Evolutionary conservation across 1,140 invertebrate species (phyloP).

Genomic region (Paraescarpia echinospica): DNA sequence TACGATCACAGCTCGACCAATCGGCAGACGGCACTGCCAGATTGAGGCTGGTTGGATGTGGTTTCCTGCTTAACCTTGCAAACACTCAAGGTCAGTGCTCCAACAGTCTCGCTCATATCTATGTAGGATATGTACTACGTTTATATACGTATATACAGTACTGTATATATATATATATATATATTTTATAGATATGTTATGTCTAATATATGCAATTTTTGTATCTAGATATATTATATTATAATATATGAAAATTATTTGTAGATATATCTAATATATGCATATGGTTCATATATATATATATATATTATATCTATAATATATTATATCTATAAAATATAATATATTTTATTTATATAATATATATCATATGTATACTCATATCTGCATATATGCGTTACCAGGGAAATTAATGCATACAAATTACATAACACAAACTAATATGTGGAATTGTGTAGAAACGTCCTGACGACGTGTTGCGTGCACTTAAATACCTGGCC

Average conservation of each 20-base stretch:
- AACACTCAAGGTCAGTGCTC: conserved; percentile 68
- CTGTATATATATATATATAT: neutral
- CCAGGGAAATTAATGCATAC: no score
- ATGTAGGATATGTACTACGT: no score
- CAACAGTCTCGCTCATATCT: neutral
- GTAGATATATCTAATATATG: no score
- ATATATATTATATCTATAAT: neutral
- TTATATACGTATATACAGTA: neutral
- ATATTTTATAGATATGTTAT: neutral
- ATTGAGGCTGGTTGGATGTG: conserved; percentile 64
- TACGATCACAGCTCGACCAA: conserved; percentile 46
- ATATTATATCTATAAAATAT: neutral
- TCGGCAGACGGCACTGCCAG: conserved; percentile 48
- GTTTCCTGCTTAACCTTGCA: conserved; percentile 78
- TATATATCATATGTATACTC: no score
- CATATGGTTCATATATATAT: neutral
- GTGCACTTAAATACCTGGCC: no score
- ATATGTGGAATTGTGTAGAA: no score
- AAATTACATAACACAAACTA: no score
- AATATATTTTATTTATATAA: no score
- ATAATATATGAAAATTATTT: conserved; percentile 7
- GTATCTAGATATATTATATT: neutral
- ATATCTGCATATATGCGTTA: no score
- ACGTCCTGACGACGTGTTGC: no score
- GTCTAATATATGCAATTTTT: no score